Evolutionary conservation across 1,140 invertebrate species (phyloP), one percentile per base, ranked within the genome.

Genomic region (Sinonovacula constricta): DNA sequence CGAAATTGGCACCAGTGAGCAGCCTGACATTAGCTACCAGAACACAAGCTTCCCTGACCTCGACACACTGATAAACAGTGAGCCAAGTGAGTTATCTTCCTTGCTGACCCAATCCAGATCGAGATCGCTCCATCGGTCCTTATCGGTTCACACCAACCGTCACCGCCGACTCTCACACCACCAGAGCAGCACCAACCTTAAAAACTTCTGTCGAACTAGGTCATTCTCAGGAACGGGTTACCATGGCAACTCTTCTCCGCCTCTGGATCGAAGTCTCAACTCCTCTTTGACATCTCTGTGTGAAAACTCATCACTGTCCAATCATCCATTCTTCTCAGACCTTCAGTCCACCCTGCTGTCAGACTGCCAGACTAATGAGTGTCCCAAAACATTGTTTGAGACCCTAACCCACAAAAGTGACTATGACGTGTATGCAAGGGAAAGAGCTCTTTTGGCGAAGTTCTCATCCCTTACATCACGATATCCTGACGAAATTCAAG

Each of bases 391-490:
- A 26, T 54, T 78, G 18, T 68, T 78, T 28, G 75, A 78, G 18
- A 78, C 65, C 22, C 36, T 68, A 24, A 53, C 74, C 24, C 18
- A 2, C 5, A 53, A 2, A n/a, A 51, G 65, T 1, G 34, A 33
- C 51, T 57, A 69, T 36, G 75, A 78, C 51, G 75, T 78, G 54
- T 78, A 78, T 60, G 65, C 65, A 22, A 45, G 65, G 28, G 75
- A 78, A 24, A 30, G 65, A 30, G 54, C 51, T 34, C 65, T 78
- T n/a, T 66, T 69, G 45, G 59, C 54, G 1, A 60, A 78, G 24
- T 78, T 70, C 31, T 60, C 63, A 22, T 31, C 31, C 7, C 28
- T 78, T 4, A 65, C 68, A 45, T 22, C 15, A 4, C n/a, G 34
- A 28, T 78, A 78, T 34, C 66, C 75, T 18, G 57, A 78, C 30